Base-by-base conservation (phyloP, 2,113 vertebrate species). In the Sebastes fasciatus region DNA sequence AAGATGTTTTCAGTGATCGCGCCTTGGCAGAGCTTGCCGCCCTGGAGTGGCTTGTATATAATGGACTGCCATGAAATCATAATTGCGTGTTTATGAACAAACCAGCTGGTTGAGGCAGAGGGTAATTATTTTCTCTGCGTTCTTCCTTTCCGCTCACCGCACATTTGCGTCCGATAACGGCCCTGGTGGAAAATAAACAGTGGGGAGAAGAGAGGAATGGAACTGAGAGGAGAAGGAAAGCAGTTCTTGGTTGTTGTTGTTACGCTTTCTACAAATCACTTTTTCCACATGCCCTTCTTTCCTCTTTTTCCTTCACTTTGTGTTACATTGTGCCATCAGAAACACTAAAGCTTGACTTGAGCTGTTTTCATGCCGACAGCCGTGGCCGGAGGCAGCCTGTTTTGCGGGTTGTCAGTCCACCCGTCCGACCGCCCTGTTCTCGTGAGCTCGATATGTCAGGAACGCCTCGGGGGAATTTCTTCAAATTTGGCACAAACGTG, bases 71-170 rank as follows among this genome's bases (percentile, higher is more conserved):
- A 89, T 93, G 91, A 94, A 94, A 94, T 93, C 84, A 93, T 95
- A 95, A 95, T 95, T 94, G 91, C 84, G 83, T 95, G 94, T 95
- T 95, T 95, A 94, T 94, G 93, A 95, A 94, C 94, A 95, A 94
- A 94, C 92, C 94, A 95, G 92, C 93, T 95, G 94, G 90, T 90
- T 93, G 93, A 93, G 89, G 93, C 91, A 91, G 93, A 95, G 94
- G 91, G 92, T 94, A 93, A 94, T 95, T 94, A 94, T 95, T 94
- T 94, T 93, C 90, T 84, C 89, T 82, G 81, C 81, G 67, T 90
- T 93, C 86, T 34, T 80, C 86, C 85, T 92, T 89, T 88, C 88
- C 68, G 72, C 88, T 90, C 86, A 78, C 85, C 84, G 82, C 88
- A 92, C 89, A 88, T 91, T 87, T 82, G 74, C 75, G 85, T 92